Conservation (phyloP, 2,888 invertebrate species). For the Sarcophaga variegata region DNA sequence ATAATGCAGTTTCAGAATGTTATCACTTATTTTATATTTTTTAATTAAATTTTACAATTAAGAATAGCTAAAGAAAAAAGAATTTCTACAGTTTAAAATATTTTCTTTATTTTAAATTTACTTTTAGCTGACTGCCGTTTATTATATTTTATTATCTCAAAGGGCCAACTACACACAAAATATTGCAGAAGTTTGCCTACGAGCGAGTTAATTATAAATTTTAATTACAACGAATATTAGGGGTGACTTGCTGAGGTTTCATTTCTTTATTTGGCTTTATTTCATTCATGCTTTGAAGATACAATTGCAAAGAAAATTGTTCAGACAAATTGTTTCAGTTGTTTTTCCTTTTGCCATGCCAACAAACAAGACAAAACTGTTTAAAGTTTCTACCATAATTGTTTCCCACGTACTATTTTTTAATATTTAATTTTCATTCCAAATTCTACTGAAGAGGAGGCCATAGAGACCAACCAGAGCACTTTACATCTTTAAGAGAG, state of each 20-base stretch:
- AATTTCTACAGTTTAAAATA: not conserved
- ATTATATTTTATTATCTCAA: not conserved
- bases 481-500: no score
- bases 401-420: no score
- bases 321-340: not conserved
- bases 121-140: not conserved
- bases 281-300: no score
- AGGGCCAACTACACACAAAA: not conserved
- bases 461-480: no score
- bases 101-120: not conserved
- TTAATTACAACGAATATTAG: constrained; percentile 41
- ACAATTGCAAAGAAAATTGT: not conserved
- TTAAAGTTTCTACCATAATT: no score
- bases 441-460: no score
- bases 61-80: not conserved
- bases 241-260: constrained; percentile 46
- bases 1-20: no score
- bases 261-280: not conserved
- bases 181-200: not conserved
- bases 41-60: no score
- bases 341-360: no score
- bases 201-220: constrained; percentile 36
- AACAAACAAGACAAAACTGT: no score
- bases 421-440: no score
- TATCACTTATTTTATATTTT: no score